phyloP scores from a whole-genome alignment of 2,888 invertebrate genomes.

The Petrolisthes manimaculis region DNA sequence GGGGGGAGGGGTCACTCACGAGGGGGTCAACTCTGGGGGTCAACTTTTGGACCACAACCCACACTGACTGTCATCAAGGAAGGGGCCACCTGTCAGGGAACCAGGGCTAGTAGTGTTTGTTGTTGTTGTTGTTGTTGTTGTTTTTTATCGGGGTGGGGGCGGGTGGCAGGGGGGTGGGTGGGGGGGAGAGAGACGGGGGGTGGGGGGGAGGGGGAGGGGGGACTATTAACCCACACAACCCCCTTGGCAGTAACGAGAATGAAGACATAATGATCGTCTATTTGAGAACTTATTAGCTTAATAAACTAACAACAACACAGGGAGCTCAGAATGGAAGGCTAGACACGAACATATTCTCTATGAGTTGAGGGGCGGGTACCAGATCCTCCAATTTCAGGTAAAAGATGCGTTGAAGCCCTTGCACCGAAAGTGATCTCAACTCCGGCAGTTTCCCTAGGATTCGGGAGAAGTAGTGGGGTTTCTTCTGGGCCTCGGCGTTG shows the following conservation, averaged over 20 bases:
- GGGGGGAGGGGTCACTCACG: no score
- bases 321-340: constrained; percentile 86
- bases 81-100: no score
- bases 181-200: constrained; percentile 23
- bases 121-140: no score
- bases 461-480: constrained; percentile 93
- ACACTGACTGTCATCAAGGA: no score
- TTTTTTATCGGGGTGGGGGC: no score
- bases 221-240: not conserved
- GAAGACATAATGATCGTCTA: constrained; percentile 11
- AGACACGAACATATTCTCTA: constrained; percentile 95
- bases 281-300: constrained; percentile 1
- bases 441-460: constrained; percentile 93
- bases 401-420: constrained; percentile 93
- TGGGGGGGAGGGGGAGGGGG: constrained; percentile 15
- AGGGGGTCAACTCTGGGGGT: no score
- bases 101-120: no score
- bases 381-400: constrained; percentile 76
- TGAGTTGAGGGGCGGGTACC: constrained; percentile 74
- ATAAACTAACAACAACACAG: no score
- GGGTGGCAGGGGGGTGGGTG: constrained; percentile 4
- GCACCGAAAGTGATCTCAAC: constrained; percentile 90
- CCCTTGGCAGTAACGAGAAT: constrained; percentile 28
- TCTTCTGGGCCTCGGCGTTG: constrained; percentile 87
- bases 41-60: no score